These are phyloP conservation scores for Chrysolina haemoptera DNA, from an alignment of 2,888 invertebrate species.

Conservation along the genomic window DNA sequence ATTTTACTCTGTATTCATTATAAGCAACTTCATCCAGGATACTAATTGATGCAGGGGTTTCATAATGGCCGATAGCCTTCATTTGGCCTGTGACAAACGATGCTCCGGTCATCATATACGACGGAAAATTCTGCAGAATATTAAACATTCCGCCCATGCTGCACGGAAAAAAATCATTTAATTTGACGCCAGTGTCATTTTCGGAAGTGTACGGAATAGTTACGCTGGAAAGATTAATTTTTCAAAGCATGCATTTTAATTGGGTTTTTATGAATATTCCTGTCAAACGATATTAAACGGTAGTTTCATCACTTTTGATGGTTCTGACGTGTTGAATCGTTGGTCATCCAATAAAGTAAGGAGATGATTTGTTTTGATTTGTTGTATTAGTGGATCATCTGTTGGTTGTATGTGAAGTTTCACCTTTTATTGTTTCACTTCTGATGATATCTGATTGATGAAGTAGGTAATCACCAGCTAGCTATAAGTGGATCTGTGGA, in stretches of 20 bases:
- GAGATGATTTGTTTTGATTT: neutral
- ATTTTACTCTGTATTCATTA: conserved; percentile 27
- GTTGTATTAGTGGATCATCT: too few species aligned
- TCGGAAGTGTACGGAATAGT: conserved; percentile 5
- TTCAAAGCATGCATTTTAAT: conserved; percentile 9
- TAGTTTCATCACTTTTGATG: neutral
- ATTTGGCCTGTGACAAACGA: conserved; percentile 41
- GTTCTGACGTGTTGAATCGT: neutral
- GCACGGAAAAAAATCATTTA: neutral
- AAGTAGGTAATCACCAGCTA: too few species aligned
- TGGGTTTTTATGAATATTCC: conserved; percentile 14
- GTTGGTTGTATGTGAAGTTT: too few species aligned
- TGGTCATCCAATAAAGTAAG: neutral
- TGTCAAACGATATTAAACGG: neutral
- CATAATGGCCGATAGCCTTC: conserved; percentile 42
- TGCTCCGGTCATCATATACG: conserved; percentile 32
- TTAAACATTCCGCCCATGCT: conserved; percentile 13
- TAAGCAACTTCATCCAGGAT: conserved; percentile 30
- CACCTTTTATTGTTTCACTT: too few species aligned
- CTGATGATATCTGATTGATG: too few species aligned
- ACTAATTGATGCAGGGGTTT: conserved; percentile 43
- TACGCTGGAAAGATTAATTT: conserved; percentile 18
- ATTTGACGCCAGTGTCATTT: neutral
- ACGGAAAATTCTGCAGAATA: conserved; percentile 18
- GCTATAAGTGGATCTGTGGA: too few species aligned